phyloP scores from a whole-genome alignment of 37 sponge, comb jelly and placozoan species.

The Aplysina aerophoba region DNA sequence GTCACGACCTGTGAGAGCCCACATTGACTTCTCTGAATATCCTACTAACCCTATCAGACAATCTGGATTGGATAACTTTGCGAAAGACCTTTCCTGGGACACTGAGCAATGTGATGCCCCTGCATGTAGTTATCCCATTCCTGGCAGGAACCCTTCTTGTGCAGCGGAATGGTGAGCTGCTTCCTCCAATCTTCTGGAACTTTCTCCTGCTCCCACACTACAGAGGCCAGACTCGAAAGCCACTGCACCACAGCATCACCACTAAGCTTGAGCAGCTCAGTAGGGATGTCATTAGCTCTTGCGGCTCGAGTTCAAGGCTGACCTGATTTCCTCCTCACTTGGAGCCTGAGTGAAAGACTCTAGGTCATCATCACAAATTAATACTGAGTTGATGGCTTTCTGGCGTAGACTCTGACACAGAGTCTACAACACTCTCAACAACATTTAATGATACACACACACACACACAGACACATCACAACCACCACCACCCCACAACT shows the following conservation, averaged over 20 bases:
- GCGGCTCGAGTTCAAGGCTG: neutral
- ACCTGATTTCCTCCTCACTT: neutral
- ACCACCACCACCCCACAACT: no score
- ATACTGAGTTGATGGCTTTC: neutral
- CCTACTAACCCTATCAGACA: neutral
- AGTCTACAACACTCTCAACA: neutral
- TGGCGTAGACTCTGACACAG: neutral
- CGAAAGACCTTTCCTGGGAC: constrained; percentile 40
- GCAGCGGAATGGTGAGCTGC: constrained; percentile 5
- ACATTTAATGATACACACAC: neutral
- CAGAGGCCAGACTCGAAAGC: neutral
- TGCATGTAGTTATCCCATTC: neutral
- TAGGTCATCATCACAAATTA: neutral
- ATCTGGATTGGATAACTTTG: neutral
- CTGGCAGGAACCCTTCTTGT: neutral
- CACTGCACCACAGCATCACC: neutral
- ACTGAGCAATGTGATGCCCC: constrained; percentile 23
- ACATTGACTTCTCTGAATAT: constrained; percentile 31
- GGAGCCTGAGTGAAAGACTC: neutral
- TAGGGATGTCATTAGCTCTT: neutral
- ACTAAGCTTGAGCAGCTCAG: neutral
- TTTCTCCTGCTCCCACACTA: neutral
- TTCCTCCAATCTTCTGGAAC: neutral
- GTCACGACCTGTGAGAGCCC: constrained; percentile 23
- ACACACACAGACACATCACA: no score